Conservation (phyloP, 2,113 vertebrate genomes). For the Microcebus murinus region DNA sequence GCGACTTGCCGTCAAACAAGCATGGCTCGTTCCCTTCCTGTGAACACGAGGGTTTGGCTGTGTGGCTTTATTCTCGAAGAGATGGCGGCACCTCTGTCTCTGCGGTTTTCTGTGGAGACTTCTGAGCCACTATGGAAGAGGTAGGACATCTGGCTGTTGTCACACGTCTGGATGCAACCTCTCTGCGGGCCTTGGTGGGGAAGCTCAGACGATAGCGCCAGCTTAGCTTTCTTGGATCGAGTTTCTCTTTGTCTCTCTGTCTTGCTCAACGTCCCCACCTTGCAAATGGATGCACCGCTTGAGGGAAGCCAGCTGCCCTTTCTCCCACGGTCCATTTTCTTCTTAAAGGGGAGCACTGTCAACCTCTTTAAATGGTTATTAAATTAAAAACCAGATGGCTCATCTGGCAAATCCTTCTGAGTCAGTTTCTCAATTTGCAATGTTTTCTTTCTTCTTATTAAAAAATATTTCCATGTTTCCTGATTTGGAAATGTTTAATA, state of each 20-base stretch:
- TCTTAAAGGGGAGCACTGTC: not conserved
- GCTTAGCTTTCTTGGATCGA: no score
- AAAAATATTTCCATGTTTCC: slow-evolving; percentile 75
- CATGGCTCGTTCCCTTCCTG: rapidly evolving
- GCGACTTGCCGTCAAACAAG: rapidly evolving
- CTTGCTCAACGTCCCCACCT: not conserved
- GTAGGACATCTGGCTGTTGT: not conserved
- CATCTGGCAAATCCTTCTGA: slow-evolving; percentile 72
- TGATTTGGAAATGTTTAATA: slow-evolving; percentile 62
- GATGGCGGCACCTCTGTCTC: not conserved
- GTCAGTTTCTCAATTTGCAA: slow-evolving; percentile 60
- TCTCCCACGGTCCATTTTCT: not conserved
- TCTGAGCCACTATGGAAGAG: not conserved
- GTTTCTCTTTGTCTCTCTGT: not conserved
- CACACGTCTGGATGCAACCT: not conserved
- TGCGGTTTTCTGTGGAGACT: not conserved
- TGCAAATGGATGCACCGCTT: not conserved
- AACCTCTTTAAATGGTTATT: slow-evolving; percentile 48
- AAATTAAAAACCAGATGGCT: slow-evolving; percentile 81
- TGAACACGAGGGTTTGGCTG: rapidly evolving
- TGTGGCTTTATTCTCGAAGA: not conserved
- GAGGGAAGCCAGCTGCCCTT: slow-evolving; percentile 43
- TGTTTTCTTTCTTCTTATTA: slow-evolving; percentile 79
- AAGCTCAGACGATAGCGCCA: not conserved
- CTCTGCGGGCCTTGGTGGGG: not conserved